Evolutionary conservation across 23 tunicate genomes (phyloP).

Genomic region (Styela plicata): DNA sequence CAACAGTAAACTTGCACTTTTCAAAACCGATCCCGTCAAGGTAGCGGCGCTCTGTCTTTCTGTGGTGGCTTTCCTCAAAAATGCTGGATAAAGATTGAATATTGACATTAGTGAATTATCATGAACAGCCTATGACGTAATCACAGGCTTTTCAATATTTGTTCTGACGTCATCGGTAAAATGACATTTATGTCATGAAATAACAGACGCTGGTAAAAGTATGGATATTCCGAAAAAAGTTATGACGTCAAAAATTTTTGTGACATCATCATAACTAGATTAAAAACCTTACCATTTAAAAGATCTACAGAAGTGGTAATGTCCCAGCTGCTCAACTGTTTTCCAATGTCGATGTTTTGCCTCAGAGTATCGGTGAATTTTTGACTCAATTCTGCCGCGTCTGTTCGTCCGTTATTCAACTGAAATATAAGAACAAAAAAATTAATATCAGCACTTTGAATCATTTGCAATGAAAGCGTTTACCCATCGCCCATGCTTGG

Average conservation of each 20-base stretch:
- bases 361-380: slow-evolving; percentile 14
- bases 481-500: no score
- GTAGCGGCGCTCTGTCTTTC: slow-evolving; percentile 53
- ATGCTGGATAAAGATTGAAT: slow-evolving; percentile 15
- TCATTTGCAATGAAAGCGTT: no score
- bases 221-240: background rate
- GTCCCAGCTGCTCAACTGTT: slow-evolving; percentile 51
- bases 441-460: no score
- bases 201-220: no score
- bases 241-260: background rate
- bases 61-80: slow-evolving; percentile 31
- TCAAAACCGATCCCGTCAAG: slow-evolving; percentile 45
- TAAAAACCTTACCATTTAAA: slow-evolving; percentile 33
- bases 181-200: no score
- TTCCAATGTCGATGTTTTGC: slow-evolving; percentile 2
- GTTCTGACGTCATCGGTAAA: no score
- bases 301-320: slow-evolving; percentile 33
- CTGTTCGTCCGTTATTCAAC: slow-evolving; percentile 25
- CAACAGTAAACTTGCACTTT: slow-evolving; percentile 41
- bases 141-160: no score
- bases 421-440: background rate
- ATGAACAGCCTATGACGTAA: no score
- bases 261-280: background rate
- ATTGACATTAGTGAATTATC: no score
- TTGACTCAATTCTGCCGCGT: slow-evolving; percentile 43